Base-by-base conservation (phyloP, 2,113 vertebrate species). In the Atrichornis clamosus region DNA sequence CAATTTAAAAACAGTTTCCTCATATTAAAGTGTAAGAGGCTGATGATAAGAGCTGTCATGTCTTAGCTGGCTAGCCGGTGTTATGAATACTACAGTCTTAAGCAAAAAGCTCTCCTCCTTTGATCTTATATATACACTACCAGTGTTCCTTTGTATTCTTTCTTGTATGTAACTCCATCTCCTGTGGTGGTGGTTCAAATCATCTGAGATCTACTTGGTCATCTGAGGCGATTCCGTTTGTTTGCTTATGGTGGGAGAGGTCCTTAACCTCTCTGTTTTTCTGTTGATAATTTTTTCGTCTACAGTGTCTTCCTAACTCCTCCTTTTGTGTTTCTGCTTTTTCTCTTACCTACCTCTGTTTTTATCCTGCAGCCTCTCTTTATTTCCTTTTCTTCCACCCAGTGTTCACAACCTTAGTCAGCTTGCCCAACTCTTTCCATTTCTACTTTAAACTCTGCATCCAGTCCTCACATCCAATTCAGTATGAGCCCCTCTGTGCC, bases 1-100 rank as follows among this genome's bases (percentile, higher is more conserved):
- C 62, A 90, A 90, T 93, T 97, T 95, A 89, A 90, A 96, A 91
- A 28, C 65, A n/a, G 88, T 80, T 96, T 96, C 84, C 79, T 96
- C 67, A 86, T 90, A 88, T 90, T 93, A 59, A 96, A 95, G 74
- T 85, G 64, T 62, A 83, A 91, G 72, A 87, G 47, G 73, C 75
- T 92, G 59, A 90, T 95, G 88, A 88, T 91, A 91, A 85, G 75
- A 94, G 63, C 87, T 91, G 85, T 87, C 59, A 47, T 88, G 68
- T 77, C 73, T 92, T 93, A 77, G 83, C 90, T 84, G 87, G 64
- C 33, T 81, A 80, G 47, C 74, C 17, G 17, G 52, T 68, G 44
- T 93, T 94, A 75, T 75, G 84, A 95, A 91, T 87, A 56, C 77
- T 87, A 5, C 47, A 68, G 69, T 89, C 89, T 93, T 96, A 86